phyloP scores from a whole-genome alignment of 2,113 vertebrate species.

The Falco punctatus region DNA sequence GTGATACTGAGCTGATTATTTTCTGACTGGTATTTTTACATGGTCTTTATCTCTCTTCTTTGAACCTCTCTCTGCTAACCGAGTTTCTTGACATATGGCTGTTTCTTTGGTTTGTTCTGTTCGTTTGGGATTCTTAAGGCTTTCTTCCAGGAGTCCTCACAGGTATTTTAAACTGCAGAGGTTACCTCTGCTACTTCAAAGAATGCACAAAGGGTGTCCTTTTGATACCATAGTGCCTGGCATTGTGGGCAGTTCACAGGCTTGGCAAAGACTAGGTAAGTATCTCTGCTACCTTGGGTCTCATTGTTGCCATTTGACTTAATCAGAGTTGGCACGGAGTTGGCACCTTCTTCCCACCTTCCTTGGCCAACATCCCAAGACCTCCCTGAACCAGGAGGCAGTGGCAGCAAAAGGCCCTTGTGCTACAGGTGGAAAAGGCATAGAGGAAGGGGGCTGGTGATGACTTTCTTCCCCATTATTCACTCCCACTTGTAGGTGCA shows the following conservation, averaged over 20 bases:
- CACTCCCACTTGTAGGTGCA: background rate
- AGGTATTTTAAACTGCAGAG: background rate
- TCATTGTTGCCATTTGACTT: background rate
- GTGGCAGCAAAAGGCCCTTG: background rate
- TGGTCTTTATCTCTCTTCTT: background rate
- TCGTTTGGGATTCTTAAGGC: background rate
- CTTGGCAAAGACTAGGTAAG: background rate
- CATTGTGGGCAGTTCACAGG: background rate
- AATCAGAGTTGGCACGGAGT: too few species aligned
- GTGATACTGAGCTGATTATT: background rate
- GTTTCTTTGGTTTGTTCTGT: background rate
- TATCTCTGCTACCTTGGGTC: background rate
- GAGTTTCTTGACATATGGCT: background rate
- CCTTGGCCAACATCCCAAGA: too few species aligned
- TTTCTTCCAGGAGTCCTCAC: background rate
- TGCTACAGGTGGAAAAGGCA: background rate
- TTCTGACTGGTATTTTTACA: background rate
- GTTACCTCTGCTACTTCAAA: background rate
- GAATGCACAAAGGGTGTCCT: background rate
- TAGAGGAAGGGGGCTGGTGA: background rate
- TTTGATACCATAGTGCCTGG: background rate
- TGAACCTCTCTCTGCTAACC: background rate
- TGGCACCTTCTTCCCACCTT: background rate
- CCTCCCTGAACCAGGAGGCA: background rate
- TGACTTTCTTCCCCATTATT: background rate